phyloP scores from a whole-genome alignment of 2,888 invertebrate species.

The Petrolisthes manimaculis region DNA sequence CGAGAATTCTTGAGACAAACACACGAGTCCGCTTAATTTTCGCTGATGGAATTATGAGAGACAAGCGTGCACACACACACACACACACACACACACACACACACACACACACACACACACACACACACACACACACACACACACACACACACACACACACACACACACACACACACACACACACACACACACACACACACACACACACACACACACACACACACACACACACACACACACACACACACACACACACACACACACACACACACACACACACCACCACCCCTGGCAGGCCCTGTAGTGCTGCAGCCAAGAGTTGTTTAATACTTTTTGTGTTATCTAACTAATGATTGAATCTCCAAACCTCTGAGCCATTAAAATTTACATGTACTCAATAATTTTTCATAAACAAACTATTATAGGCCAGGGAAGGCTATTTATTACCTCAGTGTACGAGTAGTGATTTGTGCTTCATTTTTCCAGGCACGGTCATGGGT shows the following conservation, averaged over 20 bases:
- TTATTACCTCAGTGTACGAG: too few relatives aligned
- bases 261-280: neutral
- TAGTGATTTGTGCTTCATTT: too few relatives aligned
- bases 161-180: neutral
- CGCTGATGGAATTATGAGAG: neutral
- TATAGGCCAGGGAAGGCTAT: too few relatives aligned
- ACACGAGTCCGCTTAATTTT: too few relatives aligned
- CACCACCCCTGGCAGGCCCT: neutral
- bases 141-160: slow-evolving; percentile 1
- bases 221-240: slow-evolving; percentile 24
- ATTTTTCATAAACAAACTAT: too few relatives aligned
- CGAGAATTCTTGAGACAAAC: too few relatives aligned
- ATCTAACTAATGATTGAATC: too few relatives aligned
- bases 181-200: neutral
- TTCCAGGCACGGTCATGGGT: too few relatives aligned
- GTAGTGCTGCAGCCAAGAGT: too few relatives aligned
- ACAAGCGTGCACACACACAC: neutral
- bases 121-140: slow-evolving; percentile 1
- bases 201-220: neutral
- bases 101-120: slow-evolving; percentile 1
- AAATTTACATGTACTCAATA: too few relatives aligned
- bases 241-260: slow-evolving; percentile 16
- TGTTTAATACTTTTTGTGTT: too few relatives aligned
- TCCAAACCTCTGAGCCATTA: too few relatives aligned
- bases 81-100: slow-evolving; percentile 2